Evolutionary conservation across 2,797 vertebrate species (phyloP).

Genomic region (Centroberyx gerrardi): DNA sequence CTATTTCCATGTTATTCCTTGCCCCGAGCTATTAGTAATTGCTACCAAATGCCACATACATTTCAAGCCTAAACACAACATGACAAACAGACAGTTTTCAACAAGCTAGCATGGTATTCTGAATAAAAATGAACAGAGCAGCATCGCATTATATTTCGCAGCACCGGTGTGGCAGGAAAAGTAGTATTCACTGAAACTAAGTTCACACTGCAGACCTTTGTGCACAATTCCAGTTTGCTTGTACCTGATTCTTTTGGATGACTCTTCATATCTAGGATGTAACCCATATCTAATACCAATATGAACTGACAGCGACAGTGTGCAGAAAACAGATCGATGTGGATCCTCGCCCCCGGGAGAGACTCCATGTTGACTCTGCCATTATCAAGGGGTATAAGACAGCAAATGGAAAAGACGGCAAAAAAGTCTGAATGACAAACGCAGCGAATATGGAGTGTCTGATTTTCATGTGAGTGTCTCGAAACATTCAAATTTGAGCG

Average conservation of each 20-base stretch:
- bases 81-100: slow-evolving; percentile 37
- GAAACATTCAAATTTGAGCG: background rate
- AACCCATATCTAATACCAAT: no score
- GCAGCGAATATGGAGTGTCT: no score
- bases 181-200: background rate
- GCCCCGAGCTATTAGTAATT: slow-evolving; percentile 51
- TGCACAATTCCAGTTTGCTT: no score
- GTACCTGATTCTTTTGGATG: background rate
- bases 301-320: no score
- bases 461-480: background rate
- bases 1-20: slow-evolving; percentile 44
- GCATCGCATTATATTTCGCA: slow-evolving; percentile 39
- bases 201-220: no score
- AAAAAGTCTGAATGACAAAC: background rate
- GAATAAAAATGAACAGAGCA: slow-evolving; percentile 27
- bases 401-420: background rate
- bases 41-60: slow-evolving; percentile 9
- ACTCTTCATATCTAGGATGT: no score
- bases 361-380: background rate
- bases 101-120: slow-evolving; percentile 19
- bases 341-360: background rate
- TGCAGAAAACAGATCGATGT: no score
- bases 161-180: slow-evolving; percentile 29
- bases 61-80: slow-evolving; percentile 32
- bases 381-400: background rate